Percentiles rank a stretch among this genome's conserved stretches.
These are phyloP conservation scores for Sinodicranocentrus sp. DNA, from an alignment of 2,888 invertebrate species.

Conservation along the genomic window DNA sequence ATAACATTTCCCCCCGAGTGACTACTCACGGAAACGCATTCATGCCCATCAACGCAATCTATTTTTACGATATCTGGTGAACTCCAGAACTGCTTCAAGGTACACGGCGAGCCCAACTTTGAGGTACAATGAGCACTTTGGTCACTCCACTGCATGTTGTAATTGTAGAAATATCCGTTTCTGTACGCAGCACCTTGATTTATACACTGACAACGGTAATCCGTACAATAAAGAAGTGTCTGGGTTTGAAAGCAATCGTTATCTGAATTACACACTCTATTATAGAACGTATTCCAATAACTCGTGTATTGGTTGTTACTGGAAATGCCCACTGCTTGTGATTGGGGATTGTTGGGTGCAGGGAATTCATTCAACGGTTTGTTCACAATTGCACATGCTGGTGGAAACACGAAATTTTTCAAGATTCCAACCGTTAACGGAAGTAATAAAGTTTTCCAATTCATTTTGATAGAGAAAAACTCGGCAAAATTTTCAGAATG, in stretches of 20 bases:
- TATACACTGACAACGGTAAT: slow-evolving; percentile 29
- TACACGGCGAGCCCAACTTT: slow-evolving; percentile 42
- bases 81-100: slow-evolving; percentile 31
- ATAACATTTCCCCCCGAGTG: background rate
- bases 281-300: slow-evolving; percentile 24
- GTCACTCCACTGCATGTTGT: slow-evolving; percentile 52
- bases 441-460: too few species aligned
- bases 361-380: background rate
- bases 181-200: slow-evolving; percentile 3
- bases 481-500: too few species aligned
- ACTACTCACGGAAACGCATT: slow-evolving; percentile 17
- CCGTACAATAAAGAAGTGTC: slow-evolving; percentile 43
- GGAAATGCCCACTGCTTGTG: slow-evolving; percentile 6
- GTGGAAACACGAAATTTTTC: too few species aligned
- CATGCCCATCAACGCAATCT: slow-evolving; percentile 24
- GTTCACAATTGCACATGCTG: slow-evolving; percentile 23
- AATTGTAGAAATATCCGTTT: slow-evolving; percentile 42
- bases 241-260: slow-evolving; percentile 25
- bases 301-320: background rate
- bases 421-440: too few species aligned
- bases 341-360: background rate
- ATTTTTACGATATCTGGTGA: slow-evolving; percentile 22
- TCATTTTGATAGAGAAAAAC: too few species aligned
- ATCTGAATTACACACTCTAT: slow-evolving; percentile 12
- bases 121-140: slow-evolving; percentile 18